Evolutionary conservation across 2,113 vertebrate genomes (phyloP).

Genomic region (Hydrolagus affinis): DNA sequence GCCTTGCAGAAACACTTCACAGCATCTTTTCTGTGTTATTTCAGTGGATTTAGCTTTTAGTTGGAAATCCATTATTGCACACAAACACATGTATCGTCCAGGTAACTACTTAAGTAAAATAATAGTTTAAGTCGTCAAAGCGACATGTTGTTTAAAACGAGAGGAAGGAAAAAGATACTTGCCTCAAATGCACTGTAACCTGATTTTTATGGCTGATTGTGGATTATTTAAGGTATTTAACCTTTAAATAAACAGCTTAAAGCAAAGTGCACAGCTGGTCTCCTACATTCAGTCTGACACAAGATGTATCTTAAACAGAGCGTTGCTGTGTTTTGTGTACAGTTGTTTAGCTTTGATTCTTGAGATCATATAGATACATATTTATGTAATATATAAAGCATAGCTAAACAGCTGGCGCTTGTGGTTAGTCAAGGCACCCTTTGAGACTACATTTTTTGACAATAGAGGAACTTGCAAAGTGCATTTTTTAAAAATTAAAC

Average conservation of each 20-base stretch:
- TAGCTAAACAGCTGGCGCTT: slow-evolving; percentile 1
- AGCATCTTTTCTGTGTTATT: background rate
- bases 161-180: too few relatives aligned
- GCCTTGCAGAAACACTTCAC: background rate
- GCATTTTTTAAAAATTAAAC: too few relatives aligned
- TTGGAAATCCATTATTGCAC: background rate
- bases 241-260: background rate
- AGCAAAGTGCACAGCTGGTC: background rate
- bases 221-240: background rate
- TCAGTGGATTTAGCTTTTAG: background rate
- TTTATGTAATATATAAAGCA: background rate
- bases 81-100: too few relatives aligned
- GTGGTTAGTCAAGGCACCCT: background rate
- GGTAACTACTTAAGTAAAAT: too few relatives aligned
- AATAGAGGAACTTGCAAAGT: background rate
- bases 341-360: slow-evolving; percentile 7
- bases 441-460: background rate
- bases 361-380: too few relatives aligned
- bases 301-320: background rate
- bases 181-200: too few relatives aligned
- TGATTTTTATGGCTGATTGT: too few relatives aligned
- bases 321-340: background rate
- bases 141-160: too few relatives aligned
- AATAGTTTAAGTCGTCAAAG: too few relatives aligned
- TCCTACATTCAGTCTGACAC: background rate